A percentile compares a stretch with the other conserved stretches of the same genome.
phyloP scores from a whole-genome alignment of 2,797 vertebrate species.

The Gambusia yucatana region DNA sequence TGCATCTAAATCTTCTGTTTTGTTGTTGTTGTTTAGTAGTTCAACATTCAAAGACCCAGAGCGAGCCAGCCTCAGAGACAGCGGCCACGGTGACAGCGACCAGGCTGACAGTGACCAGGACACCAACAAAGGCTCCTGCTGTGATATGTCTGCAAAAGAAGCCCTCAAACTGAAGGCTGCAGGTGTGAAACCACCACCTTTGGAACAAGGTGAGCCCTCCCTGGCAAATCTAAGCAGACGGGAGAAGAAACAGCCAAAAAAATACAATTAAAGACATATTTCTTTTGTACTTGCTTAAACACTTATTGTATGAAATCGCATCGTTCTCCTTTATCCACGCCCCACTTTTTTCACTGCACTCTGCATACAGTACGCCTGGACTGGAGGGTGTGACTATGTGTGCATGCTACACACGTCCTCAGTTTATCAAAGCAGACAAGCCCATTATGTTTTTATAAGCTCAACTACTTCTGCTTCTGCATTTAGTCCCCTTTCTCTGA shows the following conservation, averaged over 20 bases:
- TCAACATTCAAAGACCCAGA: conserved; percentile 99
- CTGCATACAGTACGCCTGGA: conserved; percentile 19
- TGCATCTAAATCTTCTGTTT: background rate
- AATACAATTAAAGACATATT: conserved; percentile 32
- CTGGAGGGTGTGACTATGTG: conserved; percentile 54
- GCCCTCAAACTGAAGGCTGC: conserved; percentile 98
- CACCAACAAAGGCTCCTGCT: conserved; percentile 99
- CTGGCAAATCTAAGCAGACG: conserved; percentile 12
- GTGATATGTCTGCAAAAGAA: conserved; percentile 99
- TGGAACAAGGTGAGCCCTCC: conserved; percentile 95
- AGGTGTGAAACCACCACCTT: conserved; percentile 91
- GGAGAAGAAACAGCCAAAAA: conserved; percentile 33
- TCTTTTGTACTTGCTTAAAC: conserved; percentile 46
- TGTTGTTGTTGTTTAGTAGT: conserved; percentile 82
- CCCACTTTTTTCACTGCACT: conserved; percentile 54
- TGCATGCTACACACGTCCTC: conserved; percentile 72
- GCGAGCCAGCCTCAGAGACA: conserved; percentile 98
- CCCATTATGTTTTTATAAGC: conserved; percentile 88
- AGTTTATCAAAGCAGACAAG: conserved; percentile 85
- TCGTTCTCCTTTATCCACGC: conserved; percentile 47
- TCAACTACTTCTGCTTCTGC: conserved; percentile 84
- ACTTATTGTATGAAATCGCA: conserved; percentile 50
- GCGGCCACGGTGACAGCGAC: conserved; percentile 99
- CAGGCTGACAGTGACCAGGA: conserved; percentile 99
- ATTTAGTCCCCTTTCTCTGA: conserved; percentile 79